Evolutionary conservation across 2,113 vertebrate genomes (phyloP).

Genomic region (Stomatorhinus ivindoensis): DNA sequence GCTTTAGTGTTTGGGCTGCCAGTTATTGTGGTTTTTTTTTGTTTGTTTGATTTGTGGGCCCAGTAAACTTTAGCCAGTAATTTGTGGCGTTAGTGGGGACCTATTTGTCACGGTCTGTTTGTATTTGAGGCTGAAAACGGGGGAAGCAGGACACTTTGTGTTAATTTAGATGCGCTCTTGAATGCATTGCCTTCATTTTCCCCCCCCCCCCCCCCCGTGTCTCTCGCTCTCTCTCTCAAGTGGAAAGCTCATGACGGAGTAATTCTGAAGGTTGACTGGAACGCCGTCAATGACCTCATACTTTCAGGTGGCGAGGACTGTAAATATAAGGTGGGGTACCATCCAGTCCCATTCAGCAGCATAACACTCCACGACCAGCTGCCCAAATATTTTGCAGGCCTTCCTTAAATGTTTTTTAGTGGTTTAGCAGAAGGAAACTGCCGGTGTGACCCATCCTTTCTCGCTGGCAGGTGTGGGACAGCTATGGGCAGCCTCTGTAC

Average conservation of each 20-base stretch:
- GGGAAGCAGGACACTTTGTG: neutral
- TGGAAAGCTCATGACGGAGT: conserved; percentile 96
- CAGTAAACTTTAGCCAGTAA: neutral
- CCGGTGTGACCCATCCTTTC: conserved; percentile 1
- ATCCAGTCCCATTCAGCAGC: neutral
- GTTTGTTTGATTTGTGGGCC: neutral
- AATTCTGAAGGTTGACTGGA: conserved; percentile 93
- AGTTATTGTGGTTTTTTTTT: neutral
- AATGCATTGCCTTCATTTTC: neutral
- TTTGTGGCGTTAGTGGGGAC: neutral
- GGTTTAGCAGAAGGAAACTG: neutral
- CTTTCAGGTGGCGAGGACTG: conserved; percentile 94
- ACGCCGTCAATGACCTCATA: conserved; percentile 86
- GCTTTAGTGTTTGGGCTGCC: neutral
- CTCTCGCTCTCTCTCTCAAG: conserved; percentile 43
- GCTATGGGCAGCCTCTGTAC: conserved; percentile 75
- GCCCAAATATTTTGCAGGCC: conserved; percentile 1
- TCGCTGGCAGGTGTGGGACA: conserved; percentile 83
- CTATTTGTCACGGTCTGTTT: neutral
- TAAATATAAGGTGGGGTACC: conserved; percentile 78
- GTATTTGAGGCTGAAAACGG: neutral
- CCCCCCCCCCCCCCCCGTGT: no score
- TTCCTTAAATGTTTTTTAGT: neutral
- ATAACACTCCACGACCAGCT: conserved; percentile 2
- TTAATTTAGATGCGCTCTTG: conserved; percentile 3